These are phyloP conservation scores for Leptogaster cylindrica DNA, from an alignment of 2,888 invertebrate species.

Conservation along the genomic window DNA sequence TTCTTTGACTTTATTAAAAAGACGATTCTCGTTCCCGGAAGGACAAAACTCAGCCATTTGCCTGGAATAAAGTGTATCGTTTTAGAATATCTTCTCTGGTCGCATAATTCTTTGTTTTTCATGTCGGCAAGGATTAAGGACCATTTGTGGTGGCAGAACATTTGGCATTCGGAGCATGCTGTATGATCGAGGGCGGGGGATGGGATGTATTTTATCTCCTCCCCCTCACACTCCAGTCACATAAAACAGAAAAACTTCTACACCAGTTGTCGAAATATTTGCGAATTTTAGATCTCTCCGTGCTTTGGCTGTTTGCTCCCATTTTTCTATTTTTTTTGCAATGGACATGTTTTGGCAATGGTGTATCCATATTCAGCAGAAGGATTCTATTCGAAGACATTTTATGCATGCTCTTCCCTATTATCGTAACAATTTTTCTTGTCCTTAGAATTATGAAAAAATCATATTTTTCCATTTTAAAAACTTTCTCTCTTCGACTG, in stretches of 20 bases:
- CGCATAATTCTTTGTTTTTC: slow-evolving; percentile 2
- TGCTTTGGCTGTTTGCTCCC: slow-evolving; percentile 7
- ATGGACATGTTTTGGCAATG: slow-evolving; percentile 13
- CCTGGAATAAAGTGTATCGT: slow-evolving; percentile 19
- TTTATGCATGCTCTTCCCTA: no score
- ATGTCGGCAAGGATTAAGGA: slow-evolving; percentile 22
- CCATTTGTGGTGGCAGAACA: slow-evolving; percentile 24
- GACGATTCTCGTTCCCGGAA: slow-evolving; percentile 1
- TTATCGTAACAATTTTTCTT: no score
- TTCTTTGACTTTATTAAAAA: slow-evolving; percentile 33
- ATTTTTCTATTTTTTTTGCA: slow-evolving; percentile 3
- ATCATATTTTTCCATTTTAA: no score
- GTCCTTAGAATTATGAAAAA: no score
- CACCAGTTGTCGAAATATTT: slow-evolving; percentile 30
- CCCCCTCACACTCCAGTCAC: no score
- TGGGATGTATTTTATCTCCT: no score
- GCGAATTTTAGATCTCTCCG: slow-evolving; percentile 15
- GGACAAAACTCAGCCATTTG: slow-evolving; percentile 24
- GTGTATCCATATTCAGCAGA: no score
- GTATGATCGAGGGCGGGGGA: no score
- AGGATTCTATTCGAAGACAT: no score
- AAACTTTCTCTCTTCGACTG: no score
- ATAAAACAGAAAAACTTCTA: slow-evolving; percentile 28
- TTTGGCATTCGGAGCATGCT: slow-evolving; percentile 29
- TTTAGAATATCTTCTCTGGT: slow-evolving; percentile 21